Evolutionary conservation across 1,140 invertebrate species (phyloP).

Genomic region (Arion vulgaris): DNA sequence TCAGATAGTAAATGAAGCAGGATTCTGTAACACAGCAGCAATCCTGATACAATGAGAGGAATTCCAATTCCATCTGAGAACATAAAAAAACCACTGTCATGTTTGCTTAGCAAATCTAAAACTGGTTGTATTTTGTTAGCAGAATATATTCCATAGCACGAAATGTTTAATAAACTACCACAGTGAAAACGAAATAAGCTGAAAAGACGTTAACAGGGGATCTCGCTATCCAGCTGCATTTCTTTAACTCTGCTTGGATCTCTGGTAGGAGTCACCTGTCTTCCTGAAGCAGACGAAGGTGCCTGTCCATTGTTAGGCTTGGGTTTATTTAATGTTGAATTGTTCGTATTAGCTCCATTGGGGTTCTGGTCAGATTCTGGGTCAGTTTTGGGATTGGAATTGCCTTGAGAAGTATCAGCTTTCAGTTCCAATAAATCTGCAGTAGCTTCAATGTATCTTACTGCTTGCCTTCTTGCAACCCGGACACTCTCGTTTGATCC

Average conservation of each 20-base stretch:
- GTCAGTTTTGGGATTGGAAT: not conserved
- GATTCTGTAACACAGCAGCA: no score
- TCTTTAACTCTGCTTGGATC: conserved; percentile 28
- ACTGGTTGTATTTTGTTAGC: not conserved
- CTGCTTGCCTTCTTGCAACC: conserved; percentile 87
- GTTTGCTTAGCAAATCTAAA: no score
- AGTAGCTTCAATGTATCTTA: conserved; percentile 88
- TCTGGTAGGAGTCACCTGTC: not conserved
- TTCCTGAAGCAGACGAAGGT: not conserved
- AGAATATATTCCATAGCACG: not conserved
- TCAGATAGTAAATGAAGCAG: no score
- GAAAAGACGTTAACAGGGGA: not conserved
- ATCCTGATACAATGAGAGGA: no score
- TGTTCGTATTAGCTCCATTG: not conserved
- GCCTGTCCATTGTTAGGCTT: not conserved
- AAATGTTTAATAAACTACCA: not conserved
- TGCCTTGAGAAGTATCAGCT: conserved; percentile 60
- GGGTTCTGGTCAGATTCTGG: not conserved
- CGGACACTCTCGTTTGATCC: conserved; percentile 91
- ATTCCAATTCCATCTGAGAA: no score
- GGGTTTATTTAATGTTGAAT: not conserved
- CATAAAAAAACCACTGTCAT: no score
- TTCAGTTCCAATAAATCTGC: conserved; percentile 86
- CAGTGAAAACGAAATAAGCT: not conserved
- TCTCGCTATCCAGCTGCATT: conserved; percentile 31